These are phyloP conservation scores for Neoniphon sammara DNA, from an alignment of 2,797 vertebrate genomes.

Conservation along the genomic window DNA sequence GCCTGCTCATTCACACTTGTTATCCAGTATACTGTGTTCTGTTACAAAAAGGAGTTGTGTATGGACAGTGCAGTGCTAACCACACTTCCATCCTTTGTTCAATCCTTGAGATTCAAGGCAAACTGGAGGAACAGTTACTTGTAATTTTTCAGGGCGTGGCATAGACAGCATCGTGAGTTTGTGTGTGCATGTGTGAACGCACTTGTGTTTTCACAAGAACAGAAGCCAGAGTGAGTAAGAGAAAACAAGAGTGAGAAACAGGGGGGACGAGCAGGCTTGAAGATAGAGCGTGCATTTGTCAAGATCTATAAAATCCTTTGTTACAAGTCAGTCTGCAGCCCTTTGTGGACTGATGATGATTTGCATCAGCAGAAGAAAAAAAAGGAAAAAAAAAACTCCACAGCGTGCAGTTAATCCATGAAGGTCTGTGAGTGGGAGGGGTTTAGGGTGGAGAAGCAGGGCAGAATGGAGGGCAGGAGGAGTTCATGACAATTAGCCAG, in stretches of 20 bases:
- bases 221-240: constrained; percentile 15
- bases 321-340: constrained; percentile 10
- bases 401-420: constrained; percentile 73
- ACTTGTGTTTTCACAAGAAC: constrained; percentile 17
- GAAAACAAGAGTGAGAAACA: neutral
- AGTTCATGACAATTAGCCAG: constrained; percentile 82
- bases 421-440: constrained; percentile 64
- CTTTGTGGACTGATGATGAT: constrained; percentile 8
- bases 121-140: neutral
- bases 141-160: constrained; percentile 46
- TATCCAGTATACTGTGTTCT: constrained; percentile 24
- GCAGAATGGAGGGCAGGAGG: constrained; percentile 67
- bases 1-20: constrained; percentile 50
- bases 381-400: neutral
- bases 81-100: neutral
- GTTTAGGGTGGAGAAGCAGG: constrained; percentile 68
- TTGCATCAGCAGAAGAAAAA: constrained; percentile 27
- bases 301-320: constrained; percentile 8
- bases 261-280: constrained; percentile 33
- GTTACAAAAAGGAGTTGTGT: constrained; percentile 12
- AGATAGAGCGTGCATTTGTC: neutral
- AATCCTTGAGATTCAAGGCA: constrained; percentile 14
- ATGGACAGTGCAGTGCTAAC: neutral
- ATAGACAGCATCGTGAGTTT: constrained; percentile 15
- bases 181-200: constrained; percentile 11